Evolutionary conservation across 2,113 vertebrate species (phyloP).

Genomic region (Danio rerio): GRCz12tu NC_133193.1:18669001-18669500

Average conservation of each 20-base stretch:
- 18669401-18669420: constrained; percentile 31
- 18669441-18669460: constrained; percentile 9
- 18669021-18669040: constrained; percentile 70
- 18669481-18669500: not conserved
- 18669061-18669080: constrained; percentile 72
- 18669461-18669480: not conserved
- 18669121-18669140: not conserved
- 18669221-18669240: constrained; percentile 31
- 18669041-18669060: constrained; percentile 72
- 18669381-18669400: constrained; percentile 29
- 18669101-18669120: constrained; percentile 55
- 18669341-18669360: constrained; percentile 31
- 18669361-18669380: constrained; percentile 31
- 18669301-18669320: not conserved
- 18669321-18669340: not conserved
- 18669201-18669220: constrained; percentile 14
- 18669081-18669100: constrained; percentile 79
- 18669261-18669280: not conserved
- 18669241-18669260: not conserved
- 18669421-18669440: constrained; percentile 45
- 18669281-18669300: not conserved
- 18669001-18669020: constrained; percentile 46
- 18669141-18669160: not conserved
- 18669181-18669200: constrained; percentile 15
- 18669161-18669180: not conserved